phyloP scores from a whole-genome alignment of 2,113 vertebrate species.

The Melanerpes aurifrons region DNA sequence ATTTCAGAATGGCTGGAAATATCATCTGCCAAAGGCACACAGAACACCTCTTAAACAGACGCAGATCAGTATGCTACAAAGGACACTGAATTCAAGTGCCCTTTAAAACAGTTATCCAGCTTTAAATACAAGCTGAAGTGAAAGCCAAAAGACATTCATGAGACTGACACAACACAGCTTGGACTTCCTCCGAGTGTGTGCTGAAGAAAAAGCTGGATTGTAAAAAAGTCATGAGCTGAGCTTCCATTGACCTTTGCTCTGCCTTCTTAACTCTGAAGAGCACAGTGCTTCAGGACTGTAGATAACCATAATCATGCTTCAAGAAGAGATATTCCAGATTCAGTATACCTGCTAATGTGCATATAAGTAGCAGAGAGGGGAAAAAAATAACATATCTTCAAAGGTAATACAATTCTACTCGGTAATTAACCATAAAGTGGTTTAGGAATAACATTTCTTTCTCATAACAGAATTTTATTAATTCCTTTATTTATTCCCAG shows the following conservation, averaged over 20 bases:
- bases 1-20: constrained; percentile 57
- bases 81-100: background rate
- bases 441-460: background rate
- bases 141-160: constrained; percentile 45
- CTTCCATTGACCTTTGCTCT: constrained; percentile 68
- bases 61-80: background rate
- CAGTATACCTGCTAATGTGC: background rate
- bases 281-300: constrained; percentile 23
- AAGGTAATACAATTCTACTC: background rate
- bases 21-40: constrained; percentile 46
- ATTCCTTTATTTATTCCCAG: background rate
- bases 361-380: background rate
- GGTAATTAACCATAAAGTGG: background rate
- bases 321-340: constrained; percentile 62
- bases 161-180: constrained; percentile 32
- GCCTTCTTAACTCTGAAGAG: constrained; percentile 69
- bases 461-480: background rate
- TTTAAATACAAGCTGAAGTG: constrained; percentile 36
- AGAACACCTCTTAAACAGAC: constrained; percentile 48
- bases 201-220: constrained; percentile 1
- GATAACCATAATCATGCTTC: constrained; percentile 53
- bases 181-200: constrained; percentile 20
- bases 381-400: background rate
- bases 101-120: constrained; percentile 32
- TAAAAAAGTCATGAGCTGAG: constrained; percentile 51